Base-by-base conservation (phyloP, 2,797 vertebrate species). In the Rhinella marina region DNA sequence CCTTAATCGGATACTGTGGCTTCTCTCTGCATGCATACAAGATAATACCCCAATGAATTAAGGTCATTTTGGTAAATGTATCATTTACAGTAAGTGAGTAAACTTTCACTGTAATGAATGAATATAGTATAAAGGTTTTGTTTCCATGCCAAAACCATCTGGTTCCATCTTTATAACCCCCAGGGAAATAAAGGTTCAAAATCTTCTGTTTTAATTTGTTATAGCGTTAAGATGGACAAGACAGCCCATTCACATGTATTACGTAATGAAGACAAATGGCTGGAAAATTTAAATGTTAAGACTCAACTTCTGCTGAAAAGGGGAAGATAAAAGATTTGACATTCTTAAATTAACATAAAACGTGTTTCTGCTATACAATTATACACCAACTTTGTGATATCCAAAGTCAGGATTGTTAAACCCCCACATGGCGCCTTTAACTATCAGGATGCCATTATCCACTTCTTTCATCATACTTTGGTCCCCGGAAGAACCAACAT, bases 111-210 rank as follows among this genome's bases (percentile, higher is more conserved):
- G 50, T 16, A 54, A 77, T 54, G 13, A 77, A 25, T 76, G 73
- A 73, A 23, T n/a, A 14, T 5, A 25, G 13, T 25, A 54, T n/a
- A 52, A 54, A 77, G 12, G 23, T 50, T 77, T 77, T 77, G 23
- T 54, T 77, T 77, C 48, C n/a, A 14, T 16, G 73, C 21, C 23
- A 77, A 54, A 77, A 77, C 73, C 50, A 77, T 76, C 23, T 52
- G 73, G 73, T 76, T 21, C 23, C 73, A 76, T 25, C 73, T 52
- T 77, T 54, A 52, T 25, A 54, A 16, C 9, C 73, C 6, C 54
- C n/a, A 25, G 73, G 73, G 50, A 77, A 57, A 57, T 81, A 61
- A 81, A 61, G 54, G 78, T 61, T 81, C 57, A n/a, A 81, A 61
- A 62, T 57, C 29, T 21, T 81, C 23, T 81, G 54, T 62, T 81